These are phyloP conservation scores for Gnathonemus longibarbis DNA, from an alignment of 2,113 vertebrate species.

Conservation along the genomic window DNA sequence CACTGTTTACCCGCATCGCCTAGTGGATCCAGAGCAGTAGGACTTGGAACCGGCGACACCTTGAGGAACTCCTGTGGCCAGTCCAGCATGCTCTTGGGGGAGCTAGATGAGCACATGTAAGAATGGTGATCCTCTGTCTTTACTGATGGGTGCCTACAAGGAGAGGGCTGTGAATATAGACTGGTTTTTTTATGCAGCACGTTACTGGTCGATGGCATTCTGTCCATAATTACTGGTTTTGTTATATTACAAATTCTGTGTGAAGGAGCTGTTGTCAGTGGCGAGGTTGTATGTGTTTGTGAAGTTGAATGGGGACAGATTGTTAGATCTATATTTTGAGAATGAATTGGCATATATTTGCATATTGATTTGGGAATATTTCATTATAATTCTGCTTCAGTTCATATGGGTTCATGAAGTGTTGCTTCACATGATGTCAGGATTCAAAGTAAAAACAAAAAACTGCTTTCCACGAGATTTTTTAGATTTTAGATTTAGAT, in stretches of 20 bases:
- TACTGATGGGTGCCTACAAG: not conserved
- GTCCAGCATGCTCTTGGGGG: constrained; percentile 32
- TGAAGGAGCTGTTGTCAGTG: not conserved
- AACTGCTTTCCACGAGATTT: not conserved
- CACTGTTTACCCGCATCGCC: not conserved
- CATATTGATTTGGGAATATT: not conserved
- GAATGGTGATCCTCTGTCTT: not conserved
- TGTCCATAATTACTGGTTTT: too few relatives aligned
- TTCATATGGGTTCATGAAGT: not conserved
- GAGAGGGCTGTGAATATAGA: not conserved
- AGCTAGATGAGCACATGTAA: constrained; percentile 29
- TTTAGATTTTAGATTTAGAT: too few relatives aligned
- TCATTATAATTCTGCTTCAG: not conserved
- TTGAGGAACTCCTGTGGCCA: not conserved
- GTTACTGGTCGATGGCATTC: not conserved
- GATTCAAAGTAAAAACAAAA: not conserved
- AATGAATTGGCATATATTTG: not conserved
- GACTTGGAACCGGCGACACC: not conserved
- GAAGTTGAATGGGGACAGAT: not conserved
- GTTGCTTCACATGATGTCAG: not conserved
- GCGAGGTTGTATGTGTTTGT: not conserved
- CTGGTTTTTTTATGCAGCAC: not conserved
- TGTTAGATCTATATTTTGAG: not conserved
- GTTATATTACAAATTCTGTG: not conserved
- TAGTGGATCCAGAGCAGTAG: not conserved